A percentile compares a stretch with the other conserved stretches of the same genome.
phyloP scores from a whole-genome alignment of 2,888 invertebrate species.

The Fragum sueziense region DNA sequence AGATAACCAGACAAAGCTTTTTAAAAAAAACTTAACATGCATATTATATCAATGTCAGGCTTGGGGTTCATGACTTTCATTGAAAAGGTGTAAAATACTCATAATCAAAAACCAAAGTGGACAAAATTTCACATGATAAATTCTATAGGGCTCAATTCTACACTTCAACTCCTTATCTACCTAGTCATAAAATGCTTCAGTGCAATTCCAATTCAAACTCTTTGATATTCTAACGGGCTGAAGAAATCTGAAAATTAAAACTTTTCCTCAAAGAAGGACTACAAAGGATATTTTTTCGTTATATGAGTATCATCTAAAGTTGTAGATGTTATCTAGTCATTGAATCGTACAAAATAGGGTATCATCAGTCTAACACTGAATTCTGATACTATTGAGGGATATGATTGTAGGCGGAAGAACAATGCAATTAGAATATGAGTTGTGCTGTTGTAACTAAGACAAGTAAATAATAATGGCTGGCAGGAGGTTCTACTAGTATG shows the following conservation, averaged over 20 bases:
- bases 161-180: neutral
- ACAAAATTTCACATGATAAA: conserved; percentile 19
- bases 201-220: neutral
- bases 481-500: too few relatives aligned
- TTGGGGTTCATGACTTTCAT: too few relatives aligned
- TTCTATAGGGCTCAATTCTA: conserved; percentile 17
- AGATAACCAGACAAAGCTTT: too few relatives aligned
- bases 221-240: conserved; percentile 20
- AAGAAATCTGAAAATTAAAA: conserved; percentile 21
- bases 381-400: conserved; percentile 9
- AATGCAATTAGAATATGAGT: too few relatives aligned
- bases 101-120: conserved; percentile 9
- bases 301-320: neutral
- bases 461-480: too few relatives aligned
- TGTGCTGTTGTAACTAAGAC: too few relatives aligned
- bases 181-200: neutral
- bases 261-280: conserved; percentile 13
- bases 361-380: too few relatives aligned
- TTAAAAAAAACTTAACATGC: too few relatives aligned
- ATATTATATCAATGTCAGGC: too few relatives aligned
- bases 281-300: neutral
- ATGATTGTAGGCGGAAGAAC: too few relatives aligned
- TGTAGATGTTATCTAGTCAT: conserved; percentile 14
- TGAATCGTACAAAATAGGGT: conserved; percentile 11
- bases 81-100: too few relatives aligned